These are phyloP conservation scores for Neoitamus cyanurus DNA, from an alignment of 2,888 invertebrate genomes.

Conservation along the genomic window DNA sequence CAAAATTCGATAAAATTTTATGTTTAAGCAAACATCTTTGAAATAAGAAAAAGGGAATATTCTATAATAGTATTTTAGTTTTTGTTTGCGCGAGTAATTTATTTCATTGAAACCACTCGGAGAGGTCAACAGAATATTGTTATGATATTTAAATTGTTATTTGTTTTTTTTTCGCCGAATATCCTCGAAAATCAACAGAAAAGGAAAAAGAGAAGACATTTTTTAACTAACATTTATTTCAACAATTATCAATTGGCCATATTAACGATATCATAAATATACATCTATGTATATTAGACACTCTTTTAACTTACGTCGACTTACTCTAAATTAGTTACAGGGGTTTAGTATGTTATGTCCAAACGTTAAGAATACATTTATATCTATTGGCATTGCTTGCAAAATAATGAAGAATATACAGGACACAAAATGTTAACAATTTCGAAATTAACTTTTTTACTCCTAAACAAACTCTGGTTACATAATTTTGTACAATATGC, in stretches of 20 bases:
- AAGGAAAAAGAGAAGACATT: background rate
- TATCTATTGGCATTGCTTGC: background rate
- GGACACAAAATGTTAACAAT: background rate
- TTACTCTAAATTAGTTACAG: background rate
- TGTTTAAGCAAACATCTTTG: no score
- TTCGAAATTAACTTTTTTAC: background rate
- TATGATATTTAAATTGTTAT: no score
- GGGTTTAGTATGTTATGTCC: background rate
- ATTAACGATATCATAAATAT: constrained; percentile 12
- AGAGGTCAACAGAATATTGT: no score
- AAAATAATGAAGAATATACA: background rate
- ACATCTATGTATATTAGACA: background rate
- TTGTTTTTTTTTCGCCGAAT: no score
- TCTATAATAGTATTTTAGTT: no score
- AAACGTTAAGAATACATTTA: background rate
- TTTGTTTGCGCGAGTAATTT: no score
- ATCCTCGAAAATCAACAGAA: no score
- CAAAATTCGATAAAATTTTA: no score
- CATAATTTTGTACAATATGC: background rate
- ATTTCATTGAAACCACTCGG: no score
- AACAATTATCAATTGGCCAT: constrained; percentile 11
- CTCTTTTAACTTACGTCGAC: background rate
- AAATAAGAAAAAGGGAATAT: no score
- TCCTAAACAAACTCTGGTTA: background rate
- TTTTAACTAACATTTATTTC: constrained; percentile 30